Base-by-base conservation (phyloP, 2,797 vertebrate species). In the Lagodon rhomboides region DNA sequence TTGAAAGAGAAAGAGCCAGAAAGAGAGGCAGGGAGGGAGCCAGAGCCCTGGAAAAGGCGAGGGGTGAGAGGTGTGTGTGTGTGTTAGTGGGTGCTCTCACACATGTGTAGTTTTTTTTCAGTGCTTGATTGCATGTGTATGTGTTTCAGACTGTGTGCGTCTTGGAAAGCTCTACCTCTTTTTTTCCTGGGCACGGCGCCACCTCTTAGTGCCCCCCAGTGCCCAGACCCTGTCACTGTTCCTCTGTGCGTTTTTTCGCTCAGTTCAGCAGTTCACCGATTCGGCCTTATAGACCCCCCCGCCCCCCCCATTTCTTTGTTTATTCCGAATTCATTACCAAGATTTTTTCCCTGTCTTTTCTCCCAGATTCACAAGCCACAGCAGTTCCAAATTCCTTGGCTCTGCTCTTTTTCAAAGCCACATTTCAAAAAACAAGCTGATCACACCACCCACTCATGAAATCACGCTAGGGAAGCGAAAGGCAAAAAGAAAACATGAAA, bases 1-100 rank as follows among this genome's bases (percentile, higher is more conserved):
- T 94, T 95, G 95, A 95, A 94, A 95, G 93, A 95, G 92, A 94
- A 88, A 92, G 91, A 95, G 93, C 93, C 92, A 93, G 93, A 95
- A 92, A 94, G 93, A 93, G 91, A 90, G 86, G 87, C 86, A 91
- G 83, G 89, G 91, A 92, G 87, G 85, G 87, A 94, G 91, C 90
- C 89, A 80, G 89, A 89, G 84, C 86, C 72, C 85, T 92, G 87
- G 86, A 90, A 89, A 92, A 90, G 89, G 88, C 85, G 85, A 75
- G 49, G 88, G 88, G 88, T 88, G 88, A 88, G 90, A 82, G 66
- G 71, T 68, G 85, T 83, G 86, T 89, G 88, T 80, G 86, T 69
- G 82, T 73, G 61, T 73, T 63, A 74, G 58, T 79, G 85, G 74
- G 82, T 82, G 73, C 85, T 83, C 76, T 87, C 82, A 84, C 88